phyloP scores from a whole-genome alignment of 2,797 vertebrate species.

The Pristis pectinata region DNA sequence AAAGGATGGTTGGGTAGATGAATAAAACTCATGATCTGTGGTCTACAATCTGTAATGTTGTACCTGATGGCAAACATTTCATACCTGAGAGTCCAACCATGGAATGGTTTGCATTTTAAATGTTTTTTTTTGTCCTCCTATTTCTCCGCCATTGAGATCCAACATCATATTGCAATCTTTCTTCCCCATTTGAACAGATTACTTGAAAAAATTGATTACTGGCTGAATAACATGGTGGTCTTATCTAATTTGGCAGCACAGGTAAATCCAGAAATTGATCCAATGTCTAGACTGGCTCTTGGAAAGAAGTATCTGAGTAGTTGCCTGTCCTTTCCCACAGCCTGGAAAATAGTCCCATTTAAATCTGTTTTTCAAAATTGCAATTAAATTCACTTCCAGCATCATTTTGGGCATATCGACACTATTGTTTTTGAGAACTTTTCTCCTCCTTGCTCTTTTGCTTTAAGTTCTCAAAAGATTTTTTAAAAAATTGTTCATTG shows the following conservation, averaged over 20 bases:
- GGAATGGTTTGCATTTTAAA: not conserved
- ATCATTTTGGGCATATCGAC: not conserved
- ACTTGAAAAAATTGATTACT: not conserved
- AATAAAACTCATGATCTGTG: not conserved
- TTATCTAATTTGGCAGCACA: not conserved
- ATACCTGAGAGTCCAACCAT: not conserved
- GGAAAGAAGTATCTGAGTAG: not conserved
- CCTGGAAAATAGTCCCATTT: not conserved
- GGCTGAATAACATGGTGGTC: not conserved
- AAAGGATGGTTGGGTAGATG: not conserved
- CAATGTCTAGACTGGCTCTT: not conserved
- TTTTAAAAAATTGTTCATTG: not conserved
- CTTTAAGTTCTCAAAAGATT: too few relatives aligned
- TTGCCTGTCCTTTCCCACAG: not conserved
- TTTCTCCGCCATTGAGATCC: not conserved
- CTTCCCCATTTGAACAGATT: not conserved
- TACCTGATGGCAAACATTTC: not conserved
- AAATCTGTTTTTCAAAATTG: not conserved
- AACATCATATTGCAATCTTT: not conserved
- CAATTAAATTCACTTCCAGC: not conserved
- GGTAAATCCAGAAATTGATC: not conserved
- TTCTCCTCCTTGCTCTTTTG: too few relatives aligned
- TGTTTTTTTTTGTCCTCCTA: not conserved
- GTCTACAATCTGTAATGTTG: not conserved
- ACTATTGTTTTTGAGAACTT: too few relatives aligned